Percentiles rank a stretch among this genome's conserved stretches.
These are phyloP conservation scores for Drosophila paramelanica DNA, from an alignment of 2,888 invertebrate species.

Conservation along the genomic window DNA sequence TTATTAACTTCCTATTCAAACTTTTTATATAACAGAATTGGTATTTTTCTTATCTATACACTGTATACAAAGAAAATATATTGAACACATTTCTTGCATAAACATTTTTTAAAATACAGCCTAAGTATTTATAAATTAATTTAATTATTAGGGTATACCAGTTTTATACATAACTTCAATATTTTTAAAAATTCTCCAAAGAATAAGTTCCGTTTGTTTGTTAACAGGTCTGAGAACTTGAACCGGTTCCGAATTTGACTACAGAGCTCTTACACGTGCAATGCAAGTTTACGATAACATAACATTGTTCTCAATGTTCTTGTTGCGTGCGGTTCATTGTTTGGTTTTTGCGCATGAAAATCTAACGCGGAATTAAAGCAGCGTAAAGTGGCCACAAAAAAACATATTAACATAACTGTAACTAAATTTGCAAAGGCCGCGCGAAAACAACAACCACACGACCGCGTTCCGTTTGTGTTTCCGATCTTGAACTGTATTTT, in stretches of 20 bases:
- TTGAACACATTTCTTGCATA: too few species aligned
- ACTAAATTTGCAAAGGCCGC: conserved; percentile 33
- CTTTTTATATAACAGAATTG: too few species aligned
- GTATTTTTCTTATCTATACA: too few species aligned
- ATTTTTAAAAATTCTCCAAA: not conserved
- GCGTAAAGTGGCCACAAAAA: conserved; percentile 34
- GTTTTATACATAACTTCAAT: not conserved
- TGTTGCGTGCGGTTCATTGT: conserved; percentile 65
- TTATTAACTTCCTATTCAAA: too few species aligned
- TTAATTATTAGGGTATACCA: too few species aligned
- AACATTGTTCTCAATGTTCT: conserved; percentile 66
- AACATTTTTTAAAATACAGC: too few species aligned
- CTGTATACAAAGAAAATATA: too few species aligned
- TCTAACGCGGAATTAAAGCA: conserved; percentile 47
- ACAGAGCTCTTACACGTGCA: conserved; percentile 38
- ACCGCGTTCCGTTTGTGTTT: conserved; percentile 36
- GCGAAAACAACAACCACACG: conserved; percentile 18
- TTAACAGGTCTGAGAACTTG: conserved; percentile 10
- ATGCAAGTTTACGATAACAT: conserved; percentile 41
- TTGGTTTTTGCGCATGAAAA: conserved; percentile 44
- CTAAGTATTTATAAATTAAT: too few species aligned
- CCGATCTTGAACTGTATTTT: conserved; percentile 26
- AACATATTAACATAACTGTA: conserved; percentile 38
- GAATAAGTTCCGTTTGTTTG: not conserved
- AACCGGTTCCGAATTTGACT: conserved; percentile 16